phyloP scores from a whole-genome alignment of 1,140 invertebrate species.

The Grapholita molesta region DNA sequence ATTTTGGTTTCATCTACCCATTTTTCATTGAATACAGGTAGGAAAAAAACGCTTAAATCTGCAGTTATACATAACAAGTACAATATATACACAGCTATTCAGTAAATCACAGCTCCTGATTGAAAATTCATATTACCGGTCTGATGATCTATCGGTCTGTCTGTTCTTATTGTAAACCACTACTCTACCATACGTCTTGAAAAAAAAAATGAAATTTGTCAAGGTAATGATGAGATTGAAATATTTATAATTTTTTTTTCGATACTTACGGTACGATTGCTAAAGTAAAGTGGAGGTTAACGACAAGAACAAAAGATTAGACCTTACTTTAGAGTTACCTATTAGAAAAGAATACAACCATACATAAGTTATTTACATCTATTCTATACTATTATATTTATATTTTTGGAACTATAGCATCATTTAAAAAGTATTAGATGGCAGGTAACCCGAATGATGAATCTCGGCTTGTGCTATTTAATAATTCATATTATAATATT shows the following conservation, averaged over 20 bases:
- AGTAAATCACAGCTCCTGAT: conserved; percentile 74
- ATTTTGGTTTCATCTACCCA: background rate
- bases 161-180: conserved; percentile 14
- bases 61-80: conserved; percentile 35
- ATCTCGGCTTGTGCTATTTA: background rate
- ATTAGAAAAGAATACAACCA: conserved; percentile 12
- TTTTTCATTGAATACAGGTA: background rate
- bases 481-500: background rate
- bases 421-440: background rate
- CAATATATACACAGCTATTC: conserved; percentile 55
- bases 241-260: no score
- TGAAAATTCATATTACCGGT: conserved; percentile 41
- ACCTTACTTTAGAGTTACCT: background rate
- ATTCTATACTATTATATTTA: background rate
- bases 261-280: background rate
- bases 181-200: background rate
- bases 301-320: conserved; percentile 10
- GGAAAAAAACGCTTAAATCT: conserved; percentile 17
- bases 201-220: no score
- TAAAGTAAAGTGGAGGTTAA: conserved; percentile 3
- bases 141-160: background rate
- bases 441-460: background rate
- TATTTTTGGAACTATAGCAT: background rate
- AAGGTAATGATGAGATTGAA: no score
- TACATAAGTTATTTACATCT: background rate